Base-by-base conservation (phyloP, 2,113 vertebrate species). In the Nansenia antarctica region DNA sequence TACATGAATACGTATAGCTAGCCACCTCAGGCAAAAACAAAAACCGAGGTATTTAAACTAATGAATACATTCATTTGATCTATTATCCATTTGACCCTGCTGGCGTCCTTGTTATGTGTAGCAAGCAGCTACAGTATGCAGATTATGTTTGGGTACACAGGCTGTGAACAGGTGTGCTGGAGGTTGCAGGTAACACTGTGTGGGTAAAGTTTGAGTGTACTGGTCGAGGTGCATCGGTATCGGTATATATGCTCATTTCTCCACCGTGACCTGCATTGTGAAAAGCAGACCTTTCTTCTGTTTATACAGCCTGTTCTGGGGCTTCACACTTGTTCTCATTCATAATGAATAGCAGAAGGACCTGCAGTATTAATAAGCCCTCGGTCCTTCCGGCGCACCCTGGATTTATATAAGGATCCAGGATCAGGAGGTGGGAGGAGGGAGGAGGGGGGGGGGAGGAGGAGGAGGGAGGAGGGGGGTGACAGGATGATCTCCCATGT, bases 261-360 rank as follows among this genome's bases (percentile, higher is more conserved):
- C n/a, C n/a, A n/a, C n/a, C n/a, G 76, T 82, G 87, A 89, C 82
- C 84, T 78, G 78, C 72, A 84, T 82, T 86, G 85, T 84, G 82
- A 71, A 69, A 78, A 70, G 72, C 70, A 53, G 69, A 66, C 76
- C 67, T 73, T 61, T 79, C 70, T 73, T 69, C 65, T 85, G 83
- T 88, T 88, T 88, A 59, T 86, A 85, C 72, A 85, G 78, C 72
- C 74, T 60, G 70, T 81, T 89, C 73, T 45, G 75, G 26, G 70
- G 83, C 87, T 85, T 89, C 90, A 86, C 85, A 91, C 89, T 90
- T 88, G 89, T 90, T 92, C 84, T 86, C 82, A 90, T 92, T 86
- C 84, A 91, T 92, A 89, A 89, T 92, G 79, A 89, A 92, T 91
- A 79, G 37, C 32, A 67, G 76, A 34, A 24, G n/a, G 67, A 65